Percentiles rank a stretch among this genome's conserved stretches.
Conservation (phyloP, 92 coral and sea anemone species). For the Pocillopora grandis region DNA sequence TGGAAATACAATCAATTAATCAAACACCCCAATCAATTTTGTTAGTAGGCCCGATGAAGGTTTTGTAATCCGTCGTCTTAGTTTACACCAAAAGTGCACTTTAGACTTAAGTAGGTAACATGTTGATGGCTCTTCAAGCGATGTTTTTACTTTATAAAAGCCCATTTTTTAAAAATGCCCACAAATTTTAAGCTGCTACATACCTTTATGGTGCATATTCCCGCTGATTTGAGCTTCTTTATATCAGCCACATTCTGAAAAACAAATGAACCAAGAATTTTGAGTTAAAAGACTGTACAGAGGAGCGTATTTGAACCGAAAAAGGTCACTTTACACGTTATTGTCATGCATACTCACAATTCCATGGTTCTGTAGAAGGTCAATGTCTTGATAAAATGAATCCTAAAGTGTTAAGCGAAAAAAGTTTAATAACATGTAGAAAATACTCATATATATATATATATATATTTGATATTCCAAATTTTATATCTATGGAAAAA, state of each 20-base stretch:
- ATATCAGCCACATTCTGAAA: conserved; percentile 94
- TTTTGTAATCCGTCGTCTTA: no score
- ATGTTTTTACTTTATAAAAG: no score
- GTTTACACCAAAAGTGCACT: no score
- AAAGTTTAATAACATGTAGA: not conserved
- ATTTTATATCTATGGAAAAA: not conserved
- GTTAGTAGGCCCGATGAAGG: not conserved
- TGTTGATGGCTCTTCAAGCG: no score
- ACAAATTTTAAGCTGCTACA: not conserved
- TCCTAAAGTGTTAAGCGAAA: conserved; percentile 53
- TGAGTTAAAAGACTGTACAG: not conserved
- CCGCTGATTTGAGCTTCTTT: conserved; percentile 88
- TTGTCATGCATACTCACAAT: conserved; percentile 68
- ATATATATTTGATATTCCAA: not conserved
- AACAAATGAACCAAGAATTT: not conserved
- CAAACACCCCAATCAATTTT: not conserved
- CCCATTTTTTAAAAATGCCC: no score
- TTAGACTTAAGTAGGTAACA: no score
- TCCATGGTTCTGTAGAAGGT: conserved; percentile 91
- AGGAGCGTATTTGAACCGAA: not conserved
- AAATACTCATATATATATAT: not conserved
- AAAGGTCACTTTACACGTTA: not conserved
- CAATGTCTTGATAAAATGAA: conserved; percentile 94
- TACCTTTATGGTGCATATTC: conserved; percentile 95
- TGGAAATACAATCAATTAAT: not conserved